Base-by-base conservation (phyloP, 1,140 invertebrate species). In the Tenebrio molitor region DNA sequence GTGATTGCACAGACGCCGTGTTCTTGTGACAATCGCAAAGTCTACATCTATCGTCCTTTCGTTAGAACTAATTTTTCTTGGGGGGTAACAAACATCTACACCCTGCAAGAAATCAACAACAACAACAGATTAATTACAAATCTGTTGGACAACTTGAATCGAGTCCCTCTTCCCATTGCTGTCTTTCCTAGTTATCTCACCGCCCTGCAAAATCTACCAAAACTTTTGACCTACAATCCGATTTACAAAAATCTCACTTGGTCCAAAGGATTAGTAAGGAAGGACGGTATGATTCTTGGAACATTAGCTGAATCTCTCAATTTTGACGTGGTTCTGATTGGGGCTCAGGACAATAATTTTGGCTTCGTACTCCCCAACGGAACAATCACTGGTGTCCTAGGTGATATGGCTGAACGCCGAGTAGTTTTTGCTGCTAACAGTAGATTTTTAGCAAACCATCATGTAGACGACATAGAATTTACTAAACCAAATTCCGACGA, bases 361-460 rank as follows among this genome's bases (percentile, higher is more conserved):
- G 15, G 81, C 82, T 0, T 79, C 77, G 0, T 77, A 74, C 42
- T 69, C 72, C 1, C 69, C 72, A 1, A n/a, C n/a, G 84, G 83
- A 29, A 83, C 79, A 0, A 65, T 84, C 44, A 79, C n/a, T n/a
- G n/a, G n/a, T n/a, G n/a, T n/a, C n/a, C n/a, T n/a, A n/a, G n/a
- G 81, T 4, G 84, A 84, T 62, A 39, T 85, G 2, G 62, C 81
- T 0, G 65, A 78, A 21, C 69, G 73, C 63, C 75, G 72, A 58
- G 77, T 75, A 2, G 81, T 83, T 21, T 78, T 83, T 5, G 78
- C 80, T 2, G 80, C 84, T 41, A 84, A 82, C 36, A 75, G 78
- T 0, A 77, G 80, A 34, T 85, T 83, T 66, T 66, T 84, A 16
- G 81, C 80, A 15, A 74, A 70, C 7, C 84, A 85, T 65, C 69